Evolutionary conservation across 2,797 vertebrate species (phyloP).

Genomic region (Telmatherina bonti): DNA sequence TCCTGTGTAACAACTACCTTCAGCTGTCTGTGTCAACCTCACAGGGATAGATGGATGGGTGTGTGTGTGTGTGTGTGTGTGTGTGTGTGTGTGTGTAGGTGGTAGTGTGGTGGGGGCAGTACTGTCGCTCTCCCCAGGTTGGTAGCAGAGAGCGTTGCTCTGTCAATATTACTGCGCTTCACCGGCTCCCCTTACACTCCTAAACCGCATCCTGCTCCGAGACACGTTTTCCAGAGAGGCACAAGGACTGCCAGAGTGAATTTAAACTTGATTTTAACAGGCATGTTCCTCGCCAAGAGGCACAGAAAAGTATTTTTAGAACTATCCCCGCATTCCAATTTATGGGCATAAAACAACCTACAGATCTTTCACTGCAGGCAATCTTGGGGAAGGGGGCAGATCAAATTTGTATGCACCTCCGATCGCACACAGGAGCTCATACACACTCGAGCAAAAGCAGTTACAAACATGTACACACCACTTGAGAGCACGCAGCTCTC

Average conservation of each 20-base stretch:
- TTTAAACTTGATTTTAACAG: constrained; percentile 87
- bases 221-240: constrained; percentile 81
- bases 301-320: constrained; percentile 85
- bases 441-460: constrained; percentile 46
- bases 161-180: constrained; percentile 83
- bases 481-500: constrained; percentile 72
- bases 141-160: constrained; percentile 67
- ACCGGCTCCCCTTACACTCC: constrained; percentile 77
- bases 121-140: constrained; percentile 75
- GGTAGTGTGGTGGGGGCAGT: constrained; percentile 9
- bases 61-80: background rate
- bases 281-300: constrained; percentile 84
- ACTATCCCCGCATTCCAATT: constrained; percentile 83
- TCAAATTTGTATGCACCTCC: constrained; percentile 79
- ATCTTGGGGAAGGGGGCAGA: constrained; percentile 73
- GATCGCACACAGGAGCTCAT: constrained; percentile 43
- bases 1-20: constrained; percentile 84
- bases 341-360: constrained; percentile 85
- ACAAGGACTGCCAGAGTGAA: constrained; percentile 84
- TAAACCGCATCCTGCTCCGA: constrained; percentile 77
- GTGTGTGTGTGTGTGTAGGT: constrained; percentile 1
- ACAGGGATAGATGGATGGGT: constrained; percentile 45
- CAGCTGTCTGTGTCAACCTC: constrained; percentile 75
- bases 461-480: constrained; percentile 62
- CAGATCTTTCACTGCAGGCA: constrained; percentile 79